These are phyloP conservation scores for Argyrosomus japonicus DNA, from an alignment of 2,113 vertebrate species.

Conservation along the genomic window DNA sequence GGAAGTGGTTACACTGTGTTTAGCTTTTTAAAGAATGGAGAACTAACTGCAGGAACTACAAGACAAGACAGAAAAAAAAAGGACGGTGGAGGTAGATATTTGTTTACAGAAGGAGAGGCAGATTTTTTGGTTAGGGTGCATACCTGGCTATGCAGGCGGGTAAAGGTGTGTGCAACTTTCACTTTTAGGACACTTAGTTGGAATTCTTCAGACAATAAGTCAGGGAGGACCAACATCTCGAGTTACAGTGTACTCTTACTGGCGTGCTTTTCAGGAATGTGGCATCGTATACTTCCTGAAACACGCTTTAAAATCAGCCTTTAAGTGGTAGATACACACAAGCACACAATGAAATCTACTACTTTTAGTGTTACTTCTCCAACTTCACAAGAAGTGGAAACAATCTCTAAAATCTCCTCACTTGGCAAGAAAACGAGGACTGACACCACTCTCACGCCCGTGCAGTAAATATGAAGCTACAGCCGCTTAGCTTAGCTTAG, in stretches of 20 bases:
- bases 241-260: not conserved
- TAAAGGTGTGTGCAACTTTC: not conserved
- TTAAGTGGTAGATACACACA: not conserved
- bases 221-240: not conserved
- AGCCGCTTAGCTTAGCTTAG: no score
- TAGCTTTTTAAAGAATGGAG: slow-evolving; percentile 62
- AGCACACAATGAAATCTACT: no score
- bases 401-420: no score
- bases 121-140: not conserved
- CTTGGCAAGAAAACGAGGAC: no score
- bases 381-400: no score
- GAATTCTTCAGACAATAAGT: not conserved
- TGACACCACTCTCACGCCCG: no score
- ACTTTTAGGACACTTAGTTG: not conserved
- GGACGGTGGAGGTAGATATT: not conserved
- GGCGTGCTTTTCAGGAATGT: not conserved
- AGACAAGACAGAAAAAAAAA: not conserved
- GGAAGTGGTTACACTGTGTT: slow-evolving; percentile 51
- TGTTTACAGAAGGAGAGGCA: not conserved
- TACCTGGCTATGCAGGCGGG: not conserved
- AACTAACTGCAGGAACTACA: slow-evolving; percentile 41
- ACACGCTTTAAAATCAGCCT: not conserved
- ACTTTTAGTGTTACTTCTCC: not conserved
- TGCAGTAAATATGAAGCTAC: no score
- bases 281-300: not conserved